These are phyloP conservation scores for Acleris laterana DNA, from an alignment of 2,888 invertebrate species.

Conservation along the genomic window DNA sequence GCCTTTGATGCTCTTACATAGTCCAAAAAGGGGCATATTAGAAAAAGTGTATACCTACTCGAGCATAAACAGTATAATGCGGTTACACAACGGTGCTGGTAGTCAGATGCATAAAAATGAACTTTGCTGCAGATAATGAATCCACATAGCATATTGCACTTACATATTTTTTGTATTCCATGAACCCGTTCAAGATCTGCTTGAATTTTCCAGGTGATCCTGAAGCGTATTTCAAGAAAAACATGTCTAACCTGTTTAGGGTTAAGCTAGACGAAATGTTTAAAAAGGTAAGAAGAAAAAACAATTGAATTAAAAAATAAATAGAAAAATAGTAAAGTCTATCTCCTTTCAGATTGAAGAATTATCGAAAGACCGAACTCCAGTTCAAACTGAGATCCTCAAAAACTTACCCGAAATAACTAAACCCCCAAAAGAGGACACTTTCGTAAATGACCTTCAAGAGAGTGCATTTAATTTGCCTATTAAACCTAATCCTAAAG, in stretches of 20 bases:
- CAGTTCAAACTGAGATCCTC: neutral
- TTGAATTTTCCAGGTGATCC: constrained; percentile 44
- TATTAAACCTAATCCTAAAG: constrained; percentile 9
- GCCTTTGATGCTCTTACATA: too few species aligned
- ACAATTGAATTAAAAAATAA: too few species aligned
- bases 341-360: constrained; percentile 11
- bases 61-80: too few species aligned
- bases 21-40: too few species aligned
- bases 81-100: too few species aligned
- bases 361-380: neutral
- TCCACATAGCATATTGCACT: too few species aligned
- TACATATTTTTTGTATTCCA: too few species aligned
- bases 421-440: neutral
- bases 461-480: neutral
- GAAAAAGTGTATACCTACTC: too few species aligned
- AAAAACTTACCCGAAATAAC: constrained; percentile 18
- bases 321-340: too few species aligned
- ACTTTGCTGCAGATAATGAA: too few species aligned
- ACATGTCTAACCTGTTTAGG: constrained; percentile 46
- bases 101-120: too few species aligned
- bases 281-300: constrained; percentile 49
- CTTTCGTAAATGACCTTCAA: neutral
- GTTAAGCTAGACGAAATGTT: constrained; percentile 49
- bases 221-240: constrained; percentile 48
- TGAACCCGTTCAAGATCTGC: too few species aligned